A percentile compares a stretch with the other conserved stretches of the same genome.
These are phyloP conservation scores for Cranoglanis bouderius DNA, from an alignment of 2,113 vertebrate species.

Conservation along the genomic window DNA sequence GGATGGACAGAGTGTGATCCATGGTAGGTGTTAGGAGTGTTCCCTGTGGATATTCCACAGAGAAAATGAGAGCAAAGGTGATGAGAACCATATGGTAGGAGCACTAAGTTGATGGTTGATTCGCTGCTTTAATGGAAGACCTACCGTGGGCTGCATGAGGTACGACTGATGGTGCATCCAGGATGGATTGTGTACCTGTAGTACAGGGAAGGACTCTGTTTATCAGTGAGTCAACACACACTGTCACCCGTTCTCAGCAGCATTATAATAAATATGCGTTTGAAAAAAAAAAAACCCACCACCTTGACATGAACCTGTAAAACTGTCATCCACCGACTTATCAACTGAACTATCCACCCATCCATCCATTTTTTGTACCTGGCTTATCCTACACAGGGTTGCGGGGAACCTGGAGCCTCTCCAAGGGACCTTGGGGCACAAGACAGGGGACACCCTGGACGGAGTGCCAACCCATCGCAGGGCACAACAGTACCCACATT, in stretches of 20 bases:
- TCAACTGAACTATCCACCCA: neutral
- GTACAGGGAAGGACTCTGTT: constrained; percentile 8
- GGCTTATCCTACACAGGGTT: no score
- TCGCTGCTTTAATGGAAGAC: constrained; percentile 49
- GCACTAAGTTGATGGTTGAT: neutral
- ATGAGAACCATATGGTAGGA: neutral
- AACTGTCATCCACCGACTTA: neutral
- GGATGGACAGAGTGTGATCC: constrained; percentile 88
- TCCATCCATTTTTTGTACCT: no score
- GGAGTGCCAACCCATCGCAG: no score
- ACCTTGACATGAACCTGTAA: neutral
- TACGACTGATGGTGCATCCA: constrained; percentile 92
- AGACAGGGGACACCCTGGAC: no score
- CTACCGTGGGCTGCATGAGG: constrained; percentile 91
- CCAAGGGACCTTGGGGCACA: no score
- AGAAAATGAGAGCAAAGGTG: neutral
- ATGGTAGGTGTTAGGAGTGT: constrained; percentile 83
- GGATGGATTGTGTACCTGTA: constrained; percentile 83
- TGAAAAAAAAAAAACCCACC: neutral
- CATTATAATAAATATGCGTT: neutral
- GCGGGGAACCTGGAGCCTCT: no score
- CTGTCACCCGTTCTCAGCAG: neutral
- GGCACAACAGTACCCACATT: no score
- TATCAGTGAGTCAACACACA: neutral
- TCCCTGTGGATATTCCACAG: constrained; percentile 70